Percentiles rank a stretch among this genome's conserved stretches.
phyloP scores from a whole-genome alignment of 2,888 invertebrate genomes.

The Temnothorax ravouxi region DNA sequence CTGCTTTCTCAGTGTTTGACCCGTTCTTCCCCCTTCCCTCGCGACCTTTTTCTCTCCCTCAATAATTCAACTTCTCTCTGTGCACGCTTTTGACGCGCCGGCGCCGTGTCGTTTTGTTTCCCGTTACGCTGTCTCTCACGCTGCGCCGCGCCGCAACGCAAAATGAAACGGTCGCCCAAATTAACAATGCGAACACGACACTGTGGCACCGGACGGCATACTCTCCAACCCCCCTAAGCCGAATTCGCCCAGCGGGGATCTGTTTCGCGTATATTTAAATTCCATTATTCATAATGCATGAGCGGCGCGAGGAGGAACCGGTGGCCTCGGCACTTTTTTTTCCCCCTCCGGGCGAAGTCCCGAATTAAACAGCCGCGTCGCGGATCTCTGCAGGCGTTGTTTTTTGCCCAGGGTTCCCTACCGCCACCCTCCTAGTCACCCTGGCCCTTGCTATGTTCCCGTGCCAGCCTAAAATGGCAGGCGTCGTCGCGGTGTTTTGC shows the following conservation, averaged over 20 bases:
- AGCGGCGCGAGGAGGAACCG: conserved; percentile 67
- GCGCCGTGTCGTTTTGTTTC: conserved; percentile 49
- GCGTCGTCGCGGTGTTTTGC: conserved; percentile 68
- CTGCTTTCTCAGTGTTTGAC: conserved; percentile 34
- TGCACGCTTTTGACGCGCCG: conserved; percentile 35
- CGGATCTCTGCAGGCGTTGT: conserved; percentile 75
- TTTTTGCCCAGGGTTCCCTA: conserved; percentile 65
- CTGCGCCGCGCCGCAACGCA: conserved; percentile 48
- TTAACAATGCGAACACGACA: conserved; percentile 84
- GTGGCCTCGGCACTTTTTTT: conserved; percentile 73
- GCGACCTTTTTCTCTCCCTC: conserved; percentile 48
- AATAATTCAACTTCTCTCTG: conserved; percentile 53
- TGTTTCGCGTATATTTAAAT: conserved; percentile 82
- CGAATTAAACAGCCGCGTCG: conserved; percentile 82
- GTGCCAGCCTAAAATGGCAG: conserved; percentile 66
- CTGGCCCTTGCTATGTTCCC: conserved; percentile 19
- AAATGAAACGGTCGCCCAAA: conserved; percentile 79
- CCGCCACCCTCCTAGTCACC: conserved; percentile 48
- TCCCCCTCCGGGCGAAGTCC: conserved; percentile 78
- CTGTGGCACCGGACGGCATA: conserved; percentile 68
- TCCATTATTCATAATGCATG: conserved; percentile 85
- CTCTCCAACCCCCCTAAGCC: conserved; percentile 65
- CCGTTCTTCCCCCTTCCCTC: conserved; percentile 20
- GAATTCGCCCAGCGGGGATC: conserved; percentile 73
- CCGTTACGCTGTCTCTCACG: conserved; percentile 63